Base-by-base conservation (phyloP, 2,797 vertebrate species). In the Sus cebifrons region DNA sequence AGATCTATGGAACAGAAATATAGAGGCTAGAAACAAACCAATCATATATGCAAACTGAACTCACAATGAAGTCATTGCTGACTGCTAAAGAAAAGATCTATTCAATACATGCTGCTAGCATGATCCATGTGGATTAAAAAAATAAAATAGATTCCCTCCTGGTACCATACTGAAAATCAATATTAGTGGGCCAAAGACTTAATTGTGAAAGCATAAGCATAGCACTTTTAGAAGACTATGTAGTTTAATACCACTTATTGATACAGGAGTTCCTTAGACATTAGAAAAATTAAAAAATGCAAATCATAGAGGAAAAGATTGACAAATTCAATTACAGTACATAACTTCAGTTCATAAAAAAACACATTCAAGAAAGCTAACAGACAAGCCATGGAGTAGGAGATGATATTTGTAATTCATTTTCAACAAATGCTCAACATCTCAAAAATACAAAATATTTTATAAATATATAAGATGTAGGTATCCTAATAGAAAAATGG, bases 401-500 rank as follows among this genome's bases (percentile, higher is more conserved):
- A 89, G 62, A 71, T 81, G 68, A 44, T 82, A 73, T 79, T 73
- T 74, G 27, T 25, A 79, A 87, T 10, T 90, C 27, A 87, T 87
- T 60, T 89, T 13, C 65, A 89, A 64, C 9, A 68, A 88, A 92
- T 23, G 70, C 75, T 64, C 9, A 77, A n/a, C 14, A 67, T 20
- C 18, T 40, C 58, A 70, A 78, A 78, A 86, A 90, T 74, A 74
- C 29, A 74, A 73, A 44, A 32, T 49, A 21, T 68, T 74, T 67
- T 56, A 49, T 21, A 17, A 52, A 67, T 87, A 73, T 62, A 27
- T 49, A 25, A 36, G 36, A 64, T 68, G 6, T 54, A 84, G 21
- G 71, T 64, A 87, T 17, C 6, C 23, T 83, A 83, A 67, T 12
- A 84, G 86, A 77, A 94, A 83, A 94, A 25, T 56, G 49, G 17